Evolutionary conservation across 2,113 vertebrate species (phyloP).

Genomic region (Calidris pugnax): DNA sequence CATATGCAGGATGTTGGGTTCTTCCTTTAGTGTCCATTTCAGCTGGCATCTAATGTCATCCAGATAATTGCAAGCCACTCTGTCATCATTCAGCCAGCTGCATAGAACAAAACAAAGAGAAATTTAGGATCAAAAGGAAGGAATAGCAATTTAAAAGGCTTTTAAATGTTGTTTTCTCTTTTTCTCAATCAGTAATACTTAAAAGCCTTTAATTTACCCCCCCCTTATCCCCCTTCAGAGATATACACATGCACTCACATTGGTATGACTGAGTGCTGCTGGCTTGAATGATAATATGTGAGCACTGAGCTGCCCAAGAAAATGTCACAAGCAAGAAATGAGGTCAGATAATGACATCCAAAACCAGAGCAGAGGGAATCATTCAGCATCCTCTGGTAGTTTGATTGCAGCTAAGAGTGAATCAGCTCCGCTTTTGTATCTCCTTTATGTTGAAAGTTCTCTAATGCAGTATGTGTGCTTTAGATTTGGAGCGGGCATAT

Average conservation of each 20-base stretch:
- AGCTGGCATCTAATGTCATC: constrained; percentile 75
- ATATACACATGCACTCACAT: neutral
- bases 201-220: constrained; percentile 73
- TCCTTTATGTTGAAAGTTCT: constrained; percentile 42
- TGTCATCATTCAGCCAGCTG: constrained; percentile 77
- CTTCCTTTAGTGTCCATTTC: constrained; percentile 82
- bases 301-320: constrained; percentile 53
- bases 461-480: constrained; percentile 2
- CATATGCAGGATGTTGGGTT: constrained; percentile 67
- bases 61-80: constrained; percentile 76
- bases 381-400: constrained; percentile 57
- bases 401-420: constrained; percentile 57
- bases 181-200: constrained; percentile 76
- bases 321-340: constrained; percentile 61
- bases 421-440: constrained; percentile 36
- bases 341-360: constrained; percentile 63
- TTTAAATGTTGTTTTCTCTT: constrained; percentile 81
- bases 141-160: constrained; percentile 77
- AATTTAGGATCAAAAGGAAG: constrained; percentile 74
- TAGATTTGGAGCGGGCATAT: constrained; percentile 33
- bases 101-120: constrained; percentile 77
- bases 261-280: constrained; percentile 52
- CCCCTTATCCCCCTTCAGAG: neutral
- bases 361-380: constrained; percentile 59
- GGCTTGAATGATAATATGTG: constrained; percentile 43